Evolutionary conservation across 2,888 invertebrate species (phyloP).

Genomic region (Limnephilus lunatus): DNA sequence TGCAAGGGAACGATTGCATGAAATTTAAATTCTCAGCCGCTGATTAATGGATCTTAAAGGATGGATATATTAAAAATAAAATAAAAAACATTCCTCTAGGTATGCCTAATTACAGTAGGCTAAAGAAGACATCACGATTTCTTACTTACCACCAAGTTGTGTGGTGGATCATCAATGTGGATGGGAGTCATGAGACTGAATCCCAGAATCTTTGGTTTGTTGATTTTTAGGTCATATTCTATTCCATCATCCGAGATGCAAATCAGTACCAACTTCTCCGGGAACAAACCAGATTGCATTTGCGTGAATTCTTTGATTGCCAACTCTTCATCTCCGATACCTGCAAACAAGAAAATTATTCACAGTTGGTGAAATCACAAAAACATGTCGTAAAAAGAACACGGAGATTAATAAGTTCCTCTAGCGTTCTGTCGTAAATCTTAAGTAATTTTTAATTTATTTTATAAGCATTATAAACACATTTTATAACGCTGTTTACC

Average conservation of each 20-base stretch:
- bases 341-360: slow-evolving; percentile 38
- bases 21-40: no score
- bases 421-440: neutral
- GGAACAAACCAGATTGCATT: slow-evolving; percentile 53
- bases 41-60: no score
- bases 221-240: slow-evolving; percentile 59
- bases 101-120: no score
- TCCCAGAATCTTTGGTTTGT: slow-evolving; percentile 62
- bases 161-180: slow-evolving; percentile 45
- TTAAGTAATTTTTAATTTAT: neutral
- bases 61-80: no score
- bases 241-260: slow-evolving; percentile 50
- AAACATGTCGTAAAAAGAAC: neutral
- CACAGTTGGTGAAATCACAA: neutral
- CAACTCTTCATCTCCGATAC: slow-evolving; percentile 62
- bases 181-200: slow-evolving; percentile 54
- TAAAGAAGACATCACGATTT: neutral
- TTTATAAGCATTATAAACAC: neutral
- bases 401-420: no score
- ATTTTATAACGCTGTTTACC: neutral
- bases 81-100: no score
- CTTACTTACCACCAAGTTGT: neutral
- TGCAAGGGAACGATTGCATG: no score
- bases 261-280: slow-evolving; percentile 54
- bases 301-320: slow-evolving; percentile 61